Base-by-base conservation (phyloP, 2,888 invertebrate species). In the Plagodis dolabraria region DNA sequence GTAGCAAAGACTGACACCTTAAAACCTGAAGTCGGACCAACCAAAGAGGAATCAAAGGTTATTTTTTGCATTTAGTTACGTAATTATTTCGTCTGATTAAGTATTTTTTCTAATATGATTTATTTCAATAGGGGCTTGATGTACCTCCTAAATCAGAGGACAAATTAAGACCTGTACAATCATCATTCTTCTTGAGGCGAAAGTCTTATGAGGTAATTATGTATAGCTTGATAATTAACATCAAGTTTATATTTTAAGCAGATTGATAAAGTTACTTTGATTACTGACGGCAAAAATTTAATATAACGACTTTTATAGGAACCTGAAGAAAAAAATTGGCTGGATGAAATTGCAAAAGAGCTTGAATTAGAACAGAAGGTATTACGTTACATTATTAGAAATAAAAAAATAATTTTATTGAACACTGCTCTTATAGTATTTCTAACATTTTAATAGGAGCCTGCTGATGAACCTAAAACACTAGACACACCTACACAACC, bases 111-210 rank as follows among this genome's bases (percentile, higher is more conserved):
- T 48, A n/a, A 7, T 34, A 7, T 10, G 40, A 55, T 60, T 70
- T 56, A 53, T 57, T 65, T 72, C 67, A 60, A 47, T 82, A 83
- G 82, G 81, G 73, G 58, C 57, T 69, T 38, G 79, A 80, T 38
- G 78, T 79, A 58, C 69, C 75, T 63, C 70, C 68, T 60, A 72
- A 72, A 63, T 68, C 68, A 38, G 65, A 70, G 33, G 74, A 66
- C 65, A 69, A 68, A 61, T 64, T 61, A 71, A 75, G 71, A 71
- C 71, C 72, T 22, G 65, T 66, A 70, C 76, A 78, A 65, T 65
- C 77, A 50, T 77, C 78, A 60, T 74, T 77, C 63, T 79, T 75
- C 64, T 74, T 80, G 66, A 77, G 81, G 70, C 80, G 79, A 65
- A 82, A 80, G 61, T 71, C 72, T 12, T 69, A 69, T 43, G 82